Percentiles rank a stretch among this genome's conserved stretches.
These are phyloP conservation scores for Vombatus ursinus DNA, from an alignment of 2,113 vertebrate species.

Conservation along the genomic window DNA sequence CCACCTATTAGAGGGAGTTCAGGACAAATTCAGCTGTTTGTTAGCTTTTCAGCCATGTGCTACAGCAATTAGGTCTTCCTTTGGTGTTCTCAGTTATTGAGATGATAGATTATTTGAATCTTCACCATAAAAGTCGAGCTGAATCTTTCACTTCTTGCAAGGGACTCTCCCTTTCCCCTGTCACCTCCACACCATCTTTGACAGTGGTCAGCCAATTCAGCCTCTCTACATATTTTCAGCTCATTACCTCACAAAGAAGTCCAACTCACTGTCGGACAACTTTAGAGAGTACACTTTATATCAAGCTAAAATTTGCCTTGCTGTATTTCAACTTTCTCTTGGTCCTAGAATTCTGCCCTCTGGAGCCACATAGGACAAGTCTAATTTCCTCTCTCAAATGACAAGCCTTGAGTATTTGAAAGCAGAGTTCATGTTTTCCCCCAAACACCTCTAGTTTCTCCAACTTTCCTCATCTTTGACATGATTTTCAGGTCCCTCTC, in stretches of 20 bases:
- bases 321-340: background rate
- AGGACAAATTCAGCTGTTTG: background rate
- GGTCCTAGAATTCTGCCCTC: background rate
- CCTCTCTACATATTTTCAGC: background rate
- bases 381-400: background rate
- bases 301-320: background rate
- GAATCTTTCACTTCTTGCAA: too few species aligned
- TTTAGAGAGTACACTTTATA: conserved; percentile 26
- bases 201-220: background rate
- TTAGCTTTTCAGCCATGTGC: background rate
- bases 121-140: background rate
- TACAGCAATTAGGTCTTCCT: background rate
- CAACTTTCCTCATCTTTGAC: background rate
- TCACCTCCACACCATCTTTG: background rate
- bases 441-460: background rate
- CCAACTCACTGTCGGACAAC: background rate
- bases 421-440: background rate
- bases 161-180: background rate
- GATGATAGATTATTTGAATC: background rate
- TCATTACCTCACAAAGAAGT: background rate
- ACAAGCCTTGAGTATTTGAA: background rate
- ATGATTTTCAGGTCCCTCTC: background rate
- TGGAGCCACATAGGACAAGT: background rate
- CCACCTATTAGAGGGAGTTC: background rate
- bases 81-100: background rate